A percentile compares a stretch with the other conserved stretches of the same genome.
These are phyloP conservation scores for Chelonus formosanus DNA, from an alignment of 2,888 invertebrate genomes.

Conservation along the genomic window DNA sequence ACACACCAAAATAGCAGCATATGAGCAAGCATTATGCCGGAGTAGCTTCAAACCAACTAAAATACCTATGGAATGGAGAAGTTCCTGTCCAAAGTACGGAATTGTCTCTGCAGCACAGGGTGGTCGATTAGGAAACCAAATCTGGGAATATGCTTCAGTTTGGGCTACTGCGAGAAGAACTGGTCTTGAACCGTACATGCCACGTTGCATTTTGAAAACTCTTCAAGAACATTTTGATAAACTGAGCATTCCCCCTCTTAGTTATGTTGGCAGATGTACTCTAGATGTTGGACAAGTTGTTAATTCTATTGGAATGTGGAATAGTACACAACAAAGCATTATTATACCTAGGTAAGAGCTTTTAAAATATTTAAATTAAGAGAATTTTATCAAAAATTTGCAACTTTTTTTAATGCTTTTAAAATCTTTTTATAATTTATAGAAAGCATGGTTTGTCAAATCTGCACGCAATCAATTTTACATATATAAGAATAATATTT, in stretches of 20 bases:
- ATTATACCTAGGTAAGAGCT: constrained; percentile 65
- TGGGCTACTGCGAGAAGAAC: constrained; percentile 63
- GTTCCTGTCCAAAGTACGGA: constrained; percentile 57
- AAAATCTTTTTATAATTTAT: too few relatives aligned
- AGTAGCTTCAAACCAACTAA: constrained; percentile 62
- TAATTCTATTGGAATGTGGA: constrained; percentile 68
- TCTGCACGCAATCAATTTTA: too few relatives aligned
- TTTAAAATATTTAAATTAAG: too few relatives aligned
- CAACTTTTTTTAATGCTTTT: too few relatives aligned
- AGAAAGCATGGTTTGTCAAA: too few relatives aligned
- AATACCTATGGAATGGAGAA: constrained; percentile 60
- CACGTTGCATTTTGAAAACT: constrained; percentile 65
- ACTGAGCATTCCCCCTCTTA: constrained; percentile 68
- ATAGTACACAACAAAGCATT: constrained; percentile 69
- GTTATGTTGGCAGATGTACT: constrained; percentile 68
- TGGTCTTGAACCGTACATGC: constrained; percentile 60
- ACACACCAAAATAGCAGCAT: constrained; percentile 65
- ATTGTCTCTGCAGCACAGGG: constrained; percentile 60
- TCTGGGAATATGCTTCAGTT: constrained; percentile 63
- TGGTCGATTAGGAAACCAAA: constrained; percentile 62
- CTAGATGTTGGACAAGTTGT: constrained; percentile 66
- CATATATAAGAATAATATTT: too few relatives aligned
- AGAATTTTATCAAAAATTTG: too few relatives aligned
- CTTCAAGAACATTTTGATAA: constrained; percentile 69
- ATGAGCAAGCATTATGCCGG: constrained; percentile 69